Percentiles rank a stretch among this genome's conserved stretches.
phyloP scores from a whole-genome alignment of 2,113 vertebrate species.

The Sapajus apella region DNA sequence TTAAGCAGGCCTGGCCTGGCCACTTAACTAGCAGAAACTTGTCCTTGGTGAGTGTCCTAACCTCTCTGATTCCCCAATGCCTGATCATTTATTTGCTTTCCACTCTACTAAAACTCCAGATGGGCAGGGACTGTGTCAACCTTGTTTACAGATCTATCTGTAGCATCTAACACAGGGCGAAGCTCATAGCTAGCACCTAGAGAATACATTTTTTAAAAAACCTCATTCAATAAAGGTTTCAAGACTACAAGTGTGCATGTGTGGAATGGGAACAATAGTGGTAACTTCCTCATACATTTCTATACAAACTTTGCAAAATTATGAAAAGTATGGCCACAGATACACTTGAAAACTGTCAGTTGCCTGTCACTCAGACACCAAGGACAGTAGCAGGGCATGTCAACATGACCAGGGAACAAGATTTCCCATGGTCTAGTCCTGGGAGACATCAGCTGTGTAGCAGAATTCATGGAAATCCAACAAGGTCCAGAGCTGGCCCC shows the following conservation, averaged over 20 bases:
- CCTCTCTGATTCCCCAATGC: not conserved
- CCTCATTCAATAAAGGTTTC: not conserved
- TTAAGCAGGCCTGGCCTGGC: too few relatives aligned
- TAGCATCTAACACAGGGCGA: too few relatives aligned
- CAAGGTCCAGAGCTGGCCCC: not conserved
- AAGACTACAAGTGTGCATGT: not conserved
- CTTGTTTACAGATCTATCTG: too few relatives aligned
- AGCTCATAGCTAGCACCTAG: not conserved
- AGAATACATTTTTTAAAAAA: not conserved
- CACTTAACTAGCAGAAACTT: not conserved
- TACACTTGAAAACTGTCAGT: not conserved
- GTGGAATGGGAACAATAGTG: not conserved
- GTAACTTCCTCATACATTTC: not conserved
- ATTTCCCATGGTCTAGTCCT: not conserved
- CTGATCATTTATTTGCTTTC: not conserved
- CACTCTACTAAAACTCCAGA: not conserved
- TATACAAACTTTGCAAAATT: slow-evolving; percentile 4
- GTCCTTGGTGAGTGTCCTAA: not conserved
- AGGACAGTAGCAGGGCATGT: not conserved
- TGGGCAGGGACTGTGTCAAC: not conserved
- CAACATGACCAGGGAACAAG: not conserved
- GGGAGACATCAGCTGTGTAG: not conserved
- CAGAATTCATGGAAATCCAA: not conserved
- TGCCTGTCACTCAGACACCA: not conserved
- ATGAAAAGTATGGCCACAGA: not conserved